Evolutionary conservation across 2,113 vertebrate genomes (phyloP).

Genomic region (Amphilophus citrinellus): DNA sequence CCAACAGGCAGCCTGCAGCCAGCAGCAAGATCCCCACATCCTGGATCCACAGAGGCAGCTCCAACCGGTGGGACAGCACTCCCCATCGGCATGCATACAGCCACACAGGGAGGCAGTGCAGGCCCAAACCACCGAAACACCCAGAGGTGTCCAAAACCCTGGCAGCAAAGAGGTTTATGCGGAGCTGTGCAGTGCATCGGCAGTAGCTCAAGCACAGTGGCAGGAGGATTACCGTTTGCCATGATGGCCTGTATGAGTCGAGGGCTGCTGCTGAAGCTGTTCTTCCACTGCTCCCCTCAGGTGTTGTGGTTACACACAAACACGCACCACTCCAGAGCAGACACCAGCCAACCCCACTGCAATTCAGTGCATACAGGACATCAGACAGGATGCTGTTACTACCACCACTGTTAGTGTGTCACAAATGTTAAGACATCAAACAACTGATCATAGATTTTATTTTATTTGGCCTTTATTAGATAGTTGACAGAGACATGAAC

Average conservation of each 20-base stretch:
- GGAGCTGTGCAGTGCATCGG: no score
- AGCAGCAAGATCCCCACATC: conserved; percentile 54
- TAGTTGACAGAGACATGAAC: no score
- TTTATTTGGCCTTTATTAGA: no score
- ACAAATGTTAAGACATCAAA: no score
- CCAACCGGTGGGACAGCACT: conserved; percentile 38
- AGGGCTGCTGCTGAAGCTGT: conserved; percentile 66
- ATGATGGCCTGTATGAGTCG: conserved; percentile 69
- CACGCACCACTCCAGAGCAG: no score
- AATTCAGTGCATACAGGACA: no score
- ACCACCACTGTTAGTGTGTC: no score
- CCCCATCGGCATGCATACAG: conserved; percentile 59
- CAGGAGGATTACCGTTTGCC: conserved; percentile 76
- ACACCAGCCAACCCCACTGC: no score
- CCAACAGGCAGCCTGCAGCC: conserved; percentile 61
- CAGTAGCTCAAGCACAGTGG: background rate
- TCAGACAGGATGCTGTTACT: no score
- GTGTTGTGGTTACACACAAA: conserved; percentile 79
- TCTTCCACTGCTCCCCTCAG: conserved; percentile 76
- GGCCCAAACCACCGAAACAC: conserved; percentile 68
- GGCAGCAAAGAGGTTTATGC: background rate
- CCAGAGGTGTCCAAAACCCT: conserved; percentile 72
- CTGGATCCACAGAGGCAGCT: conserved; percentile 58
- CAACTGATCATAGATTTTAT: no score
- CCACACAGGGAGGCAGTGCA: conserved; percentile 77